Percentiles rank a stretch among this genome's conserved stretches.
Conservation (phyloP, 30 jellyfish, hydroid and myxozoan genomes). For the Mastigias papua region DNA sequence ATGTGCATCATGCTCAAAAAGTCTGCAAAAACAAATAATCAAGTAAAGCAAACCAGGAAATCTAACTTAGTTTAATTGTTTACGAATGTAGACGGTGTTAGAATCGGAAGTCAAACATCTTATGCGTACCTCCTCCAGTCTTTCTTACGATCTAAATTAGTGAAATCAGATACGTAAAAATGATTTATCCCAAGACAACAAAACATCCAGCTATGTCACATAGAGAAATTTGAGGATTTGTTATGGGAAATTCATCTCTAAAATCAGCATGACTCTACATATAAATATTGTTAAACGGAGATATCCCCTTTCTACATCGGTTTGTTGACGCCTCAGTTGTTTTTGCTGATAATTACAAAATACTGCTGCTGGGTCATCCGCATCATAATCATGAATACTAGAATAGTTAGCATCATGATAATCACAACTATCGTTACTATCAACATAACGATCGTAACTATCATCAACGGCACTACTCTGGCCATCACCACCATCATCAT, state of each 20-base stretch:
- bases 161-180: neutral
- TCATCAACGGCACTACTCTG: neutral
- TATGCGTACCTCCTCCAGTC: neutral
- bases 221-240: constrained; percentile 22
- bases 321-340: neutral
- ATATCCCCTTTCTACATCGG: neutral
- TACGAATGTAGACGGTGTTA: neutral
- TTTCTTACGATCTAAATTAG: neutral
- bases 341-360: neutral
- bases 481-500: neutral
- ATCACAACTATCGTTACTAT: neutral
- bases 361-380: neutral
- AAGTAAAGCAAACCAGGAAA: neutral
- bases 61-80: neutral
- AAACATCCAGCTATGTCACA: constrained; percentile 20
- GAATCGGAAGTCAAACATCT: neutral
- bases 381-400: neutral
- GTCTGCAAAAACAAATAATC: neutral
- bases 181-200: constrained; percentile 21
- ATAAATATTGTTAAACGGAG: constrained; percentile 6
- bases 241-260: constrained; percentile 22
- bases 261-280: constrained; percentile 15
- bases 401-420: neutral
- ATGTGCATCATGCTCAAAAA: no score
- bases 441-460: neutral